Base-by-base conservation (phyloP, 2,797 vertebrate genomes). In the Crax fasciolata region DNA sequence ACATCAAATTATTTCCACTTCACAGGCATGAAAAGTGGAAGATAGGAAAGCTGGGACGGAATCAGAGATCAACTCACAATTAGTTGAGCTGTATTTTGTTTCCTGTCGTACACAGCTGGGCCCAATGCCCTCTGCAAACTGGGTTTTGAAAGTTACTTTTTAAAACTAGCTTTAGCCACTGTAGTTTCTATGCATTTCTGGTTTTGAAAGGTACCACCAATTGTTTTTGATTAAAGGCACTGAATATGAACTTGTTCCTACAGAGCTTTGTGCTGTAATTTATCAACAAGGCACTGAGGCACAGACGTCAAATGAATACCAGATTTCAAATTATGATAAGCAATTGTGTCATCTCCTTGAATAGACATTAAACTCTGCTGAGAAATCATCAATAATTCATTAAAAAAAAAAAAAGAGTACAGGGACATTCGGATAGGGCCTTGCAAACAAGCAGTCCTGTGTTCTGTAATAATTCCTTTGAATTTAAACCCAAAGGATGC, bases 271-370 rank as follows among this genome's bases (percentile, higher is more conserved):
- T 95, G 90, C 86, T 91, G 90, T 90, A 89, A 91, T 96, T 96
- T 92, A 93, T 94, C 84, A 91, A 94, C 86, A 86, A 52, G 75
- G 65, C 2, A 0, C 91, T 32, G 92, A 89, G 75, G 94, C 95
- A 94, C 94, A 90, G 92, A 94, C 86, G 93, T 96, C 96, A 96
- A 95, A 94, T 93, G 89, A 95, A 96, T 89, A 94, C 93, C 94
- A 96, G 96, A 96, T 97, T 96, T 96, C 96, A 96, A 97, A 96
- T 97, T 89, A 95, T 61, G 97, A 97, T 96, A 97, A 96, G 96
- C 94, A 92, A 81, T 91, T 93, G 89, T 95, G 89, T 96, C 94
- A 94, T 96, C 87, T 91, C 80, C 74, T 66, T 94, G 94, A 96
- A 97, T 89, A 89, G 90, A 39, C 86, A 96, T 93, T 59, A 87